These are phyloP conservation scores for Drosophila ananassae DNA, from an alignment of 1,140 invertebrate species.

Conservation along the genomic window DNA sequence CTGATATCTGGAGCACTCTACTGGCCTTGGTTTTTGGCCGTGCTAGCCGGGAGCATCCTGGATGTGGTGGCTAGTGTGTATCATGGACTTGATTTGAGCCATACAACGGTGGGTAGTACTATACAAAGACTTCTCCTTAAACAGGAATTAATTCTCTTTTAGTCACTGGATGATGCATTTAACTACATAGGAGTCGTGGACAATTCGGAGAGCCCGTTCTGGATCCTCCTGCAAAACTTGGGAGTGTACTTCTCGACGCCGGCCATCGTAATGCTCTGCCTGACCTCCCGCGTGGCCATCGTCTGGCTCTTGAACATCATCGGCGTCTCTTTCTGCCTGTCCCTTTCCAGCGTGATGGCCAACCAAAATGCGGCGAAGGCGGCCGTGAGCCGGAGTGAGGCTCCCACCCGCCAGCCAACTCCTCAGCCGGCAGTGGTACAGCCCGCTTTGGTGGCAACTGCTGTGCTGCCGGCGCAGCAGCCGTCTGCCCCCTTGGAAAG, in stretches of 20 bases:
- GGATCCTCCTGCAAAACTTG: constrained; percentile 23
- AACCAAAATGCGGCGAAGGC: constrained; percentile 25
- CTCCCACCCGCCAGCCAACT: constrained; percentile 30
- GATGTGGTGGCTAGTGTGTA: constrained; percentile 77
- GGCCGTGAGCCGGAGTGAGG: constrained; percentile 14
- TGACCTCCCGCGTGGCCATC: constrained; percentile 63
- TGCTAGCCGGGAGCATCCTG: constrained; percentile 61
- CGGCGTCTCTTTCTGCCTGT: constrained; percentile 70
- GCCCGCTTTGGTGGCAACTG: background rate
- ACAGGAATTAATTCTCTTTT: background rate
- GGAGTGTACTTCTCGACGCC: constrained; percentile 72
- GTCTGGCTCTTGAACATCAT: constrained; percentile 78
- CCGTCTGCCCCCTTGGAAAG: constrained; percentile 20
- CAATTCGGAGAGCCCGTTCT: background rate
- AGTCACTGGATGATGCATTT: constrained; percentile 47
- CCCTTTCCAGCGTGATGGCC: constrained; percentile 62
- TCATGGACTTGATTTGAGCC: constrained; percentile 57
- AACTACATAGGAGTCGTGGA: constrained; percentile 29
- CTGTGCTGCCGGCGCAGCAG: background rate
- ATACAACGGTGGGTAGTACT: constrained; percentile 55
- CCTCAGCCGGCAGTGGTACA: constrained; percentile 41
- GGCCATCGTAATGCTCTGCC: constrained; percentile 55
- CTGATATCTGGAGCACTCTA: constrained; percentile 63
- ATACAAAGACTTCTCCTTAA: no score
- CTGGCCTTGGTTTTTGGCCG: constrained; percentile 78